Evolutionary conservation across 2,888 invertebrate genomes (phyloP).

Genomic region (Carterocephalus palaemon): DNA sequence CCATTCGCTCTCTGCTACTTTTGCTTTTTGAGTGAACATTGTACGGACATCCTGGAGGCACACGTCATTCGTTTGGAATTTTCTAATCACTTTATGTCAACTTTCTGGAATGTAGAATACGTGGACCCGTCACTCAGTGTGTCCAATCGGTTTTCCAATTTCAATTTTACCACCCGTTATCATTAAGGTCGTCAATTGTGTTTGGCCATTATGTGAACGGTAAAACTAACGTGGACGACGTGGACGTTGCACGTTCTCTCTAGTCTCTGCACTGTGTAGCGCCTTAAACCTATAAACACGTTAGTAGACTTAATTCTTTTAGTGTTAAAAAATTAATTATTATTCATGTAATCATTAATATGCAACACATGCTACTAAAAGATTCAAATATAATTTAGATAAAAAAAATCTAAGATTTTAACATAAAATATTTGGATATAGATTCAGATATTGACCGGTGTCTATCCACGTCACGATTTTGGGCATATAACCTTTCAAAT

Average conservation of each 20-base stretch:
- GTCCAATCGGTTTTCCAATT: slow-evolving; percentile 5
- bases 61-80: slow-evolving; percentile 67
- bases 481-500: too few relatives aligned
- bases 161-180: slow-evolving; percentile 10
- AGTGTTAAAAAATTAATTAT: slow-evolving; percentile 3
- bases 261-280: background rate
- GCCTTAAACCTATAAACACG: background rate
- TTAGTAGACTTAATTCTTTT: background rate
- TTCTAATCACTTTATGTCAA: slow-evolving; percentile 50
- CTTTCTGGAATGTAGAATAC: slow-evolving; percentile 21
- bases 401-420: background rate
- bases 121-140: slow-evolving; percentile 4
- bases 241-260: too few relatives aligned
- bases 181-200: slow-evolving; percentile 13
- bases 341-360: slow-evolving; percentile 4
- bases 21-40: slow-evolving; percentile 70
- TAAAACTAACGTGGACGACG: slow-evolving; percentile 7
- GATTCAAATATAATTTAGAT: background rate
- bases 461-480: too few relatives aligned
- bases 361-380: slow-evolving; percentile 1
- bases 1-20: slow-evolving; percentile 65
- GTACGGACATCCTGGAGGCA: slow-evolving; percentile 54
- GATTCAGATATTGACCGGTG: too few relatives aligned
- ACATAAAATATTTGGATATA: background rate
- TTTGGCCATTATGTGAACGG: slow-evolving; percentile 8